phyloP scores from a whole-genome alignment of 2,113 vertebrate genomes.

The Leucosticte australis region DNA sequence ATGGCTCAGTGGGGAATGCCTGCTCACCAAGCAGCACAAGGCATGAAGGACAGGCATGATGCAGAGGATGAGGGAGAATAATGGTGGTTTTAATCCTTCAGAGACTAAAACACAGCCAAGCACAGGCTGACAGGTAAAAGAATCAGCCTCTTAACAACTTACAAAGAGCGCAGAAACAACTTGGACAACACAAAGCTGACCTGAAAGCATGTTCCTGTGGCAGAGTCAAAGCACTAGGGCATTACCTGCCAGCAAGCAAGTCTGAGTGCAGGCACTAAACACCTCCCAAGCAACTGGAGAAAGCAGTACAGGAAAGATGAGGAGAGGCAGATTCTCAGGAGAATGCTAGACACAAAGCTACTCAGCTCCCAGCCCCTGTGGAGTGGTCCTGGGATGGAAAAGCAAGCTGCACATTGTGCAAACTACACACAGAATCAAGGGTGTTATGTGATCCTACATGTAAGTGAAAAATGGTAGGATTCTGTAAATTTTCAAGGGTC shows the following conservation, averaged over 20 bases:
- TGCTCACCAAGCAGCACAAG: rapidly evolving
- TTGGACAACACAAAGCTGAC: neutral
- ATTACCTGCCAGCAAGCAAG: neutral
- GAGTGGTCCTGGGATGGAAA: neutral
- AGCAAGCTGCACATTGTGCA: neutral
- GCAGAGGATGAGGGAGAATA: neutral
- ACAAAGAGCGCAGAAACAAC: neutral
- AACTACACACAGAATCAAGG: neutral
- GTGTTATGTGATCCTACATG: neutral
- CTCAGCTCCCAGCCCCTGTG: neutral
- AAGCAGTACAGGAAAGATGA: neutral
- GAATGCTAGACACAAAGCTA: neutral
- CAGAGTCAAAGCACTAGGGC: neutral
- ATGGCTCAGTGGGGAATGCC: neutral
- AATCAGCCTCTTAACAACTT: neutral
- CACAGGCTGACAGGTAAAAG: neutral
- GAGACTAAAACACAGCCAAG: neutral
- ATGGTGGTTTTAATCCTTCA: neutral
- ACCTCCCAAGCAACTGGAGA: neutral
- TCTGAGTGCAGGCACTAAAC: neutral
- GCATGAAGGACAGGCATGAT: neutral
- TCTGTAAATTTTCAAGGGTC: neutral
- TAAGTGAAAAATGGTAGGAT: neutral
- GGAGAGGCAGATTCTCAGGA: neutral
- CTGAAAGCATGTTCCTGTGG: neutral